Evolutionary conservation across 2,888 invertebrate species (phyloP).

Genomic region (Trisateles emortualis): DNA sequence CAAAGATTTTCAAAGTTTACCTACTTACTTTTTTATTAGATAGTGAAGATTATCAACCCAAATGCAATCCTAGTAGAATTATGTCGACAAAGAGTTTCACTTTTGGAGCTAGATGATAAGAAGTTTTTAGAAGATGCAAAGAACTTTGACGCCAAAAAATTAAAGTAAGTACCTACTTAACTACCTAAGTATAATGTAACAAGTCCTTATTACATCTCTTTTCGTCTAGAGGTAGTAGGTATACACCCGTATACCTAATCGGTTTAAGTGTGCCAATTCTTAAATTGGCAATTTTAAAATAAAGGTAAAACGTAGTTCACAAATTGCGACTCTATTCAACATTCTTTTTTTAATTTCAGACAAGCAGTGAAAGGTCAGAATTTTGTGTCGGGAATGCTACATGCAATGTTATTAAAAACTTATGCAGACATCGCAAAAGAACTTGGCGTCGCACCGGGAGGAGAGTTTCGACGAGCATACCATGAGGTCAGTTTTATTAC

Average conservation of each 20-base stretch:
- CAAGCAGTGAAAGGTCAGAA: conserved; percentile 78
- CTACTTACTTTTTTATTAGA: conserved; percentile 53
- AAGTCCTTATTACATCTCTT: too few relatives aligned
- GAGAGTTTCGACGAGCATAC: conserved; percentile 81
- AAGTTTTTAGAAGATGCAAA: conserved; percentile 82
- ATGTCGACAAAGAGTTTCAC: conserved; percentile 78
- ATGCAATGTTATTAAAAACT: conserved; percentile 80
- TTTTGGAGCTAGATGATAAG: conserved; percentile 78
- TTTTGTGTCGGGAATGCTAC: conserved; percentile 78
- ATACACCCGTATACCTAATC: too few relatives aligned
- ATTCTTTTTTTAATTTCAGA: conserved; percentile 49
- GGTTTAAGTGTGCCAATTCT: too few relatives aligned
- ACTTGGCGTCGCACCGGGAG: conserved; percentile 81
- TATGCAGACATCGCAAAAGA: conserved; percentile 83
- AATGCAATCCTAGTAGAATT: conserved; percentile 80
- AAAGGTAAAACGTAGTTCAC: too few relatives aligned
- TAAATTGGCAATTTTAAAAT: too few relatives aligned
- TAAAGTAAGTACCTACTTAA: conserved; percentile 64
- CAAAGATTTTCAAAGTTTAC: too few relatives aligned
- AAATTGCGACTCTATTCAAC: too few relatives aligned
- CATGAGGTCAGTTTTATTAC: conserved; percentile 66
- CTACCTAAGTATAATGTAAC: too few relatives aligned
- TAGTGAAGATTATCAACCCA: conserved; percentile 72
- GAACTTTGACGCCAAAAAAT: conserved; percentile 74
- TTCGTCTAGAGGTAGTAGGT: too few relatives aligned